phyloP scores from a whole-genome alignment of 2,113 vertebrate genomes.

The Machaerirhynchus nigripectus region DNA sequence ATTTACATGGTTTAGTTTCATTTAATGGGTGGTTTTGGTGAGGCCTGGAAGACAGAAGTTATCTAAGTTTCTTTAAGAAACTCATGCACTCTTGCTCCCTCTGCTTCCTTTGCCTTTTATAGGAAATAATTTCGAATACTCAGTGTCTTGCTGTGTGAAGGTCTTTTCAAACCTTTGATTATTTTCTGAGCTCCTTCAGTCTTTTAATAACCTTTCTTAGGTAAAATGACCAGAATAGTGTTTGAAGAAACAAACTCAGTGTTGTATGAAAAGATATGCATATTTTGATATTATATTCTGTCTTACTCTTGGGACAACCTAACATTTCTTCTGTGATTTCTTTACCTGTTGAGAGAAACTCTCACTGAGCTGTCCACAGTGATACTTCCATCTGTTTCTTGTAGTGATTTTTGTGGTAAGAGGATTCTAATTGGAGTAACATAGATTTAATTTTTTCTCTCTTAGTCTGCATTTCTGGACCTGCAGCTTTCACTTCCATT shows the following conservation, averaged over 20 bases:
- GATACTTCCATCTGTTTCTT: neutral
- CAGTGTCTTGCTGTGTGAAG: neutral
- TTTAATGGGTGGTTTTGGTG: neutral
- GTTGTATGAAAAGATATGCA: neutral
- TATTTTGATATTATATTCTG: neutral
- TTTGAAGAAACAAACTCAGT: neutral
- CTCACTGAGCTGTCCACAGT: neutral
- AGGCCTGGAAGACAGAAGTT: neutral
- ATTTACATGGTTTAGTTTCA: neutral
- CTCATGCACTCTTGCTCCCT: fast-evolving
- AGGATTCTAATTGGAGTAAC: neutral
- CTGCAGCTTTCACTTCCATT: neutral
- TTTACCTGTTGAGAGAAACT: neutral
- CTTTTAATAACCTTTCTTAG: neutral
- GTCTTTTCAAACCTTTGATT: neutral
- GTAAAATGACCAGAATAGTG: neutral
- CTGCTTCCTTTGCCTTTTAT: neutral
- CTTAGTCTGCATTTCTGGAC: neutral
- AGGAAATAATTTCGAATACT: neutral
- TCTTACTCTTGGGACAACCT: neutral
- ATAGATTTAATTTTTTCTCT: neutral
- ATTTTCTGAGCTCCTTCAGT: neutral
- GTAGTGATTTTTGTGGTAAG: neutral
- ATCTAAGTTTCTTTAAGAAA: neutral
- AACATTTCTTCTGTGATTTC: neutral